Conservation (phyloP, 2,113 vertebrate genomes). For the Australoheros scitulus region DNA sequence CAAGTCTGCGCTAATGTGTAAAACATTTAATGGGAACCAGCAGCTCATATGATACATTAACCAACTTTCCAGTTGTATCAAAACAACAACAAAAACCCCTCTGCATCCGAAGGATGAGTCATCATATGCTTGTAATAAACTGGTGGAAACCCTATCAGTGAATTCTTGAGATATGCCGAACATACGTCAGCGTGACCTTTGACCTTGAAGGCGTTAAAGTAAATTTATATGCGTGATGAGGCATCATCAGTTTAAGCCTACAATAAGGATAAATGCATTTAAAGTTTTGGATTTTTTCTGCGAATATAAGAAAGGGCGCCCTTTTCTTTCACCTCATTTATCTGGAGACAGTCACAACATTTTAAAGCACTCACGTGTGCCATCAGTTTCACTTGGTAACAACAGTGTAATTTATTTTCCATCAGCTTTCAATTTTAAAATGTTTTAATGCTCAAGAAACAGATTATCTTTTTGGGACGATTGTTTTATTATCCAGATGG, state of each 20-base stretch:
- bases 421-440: background rate
- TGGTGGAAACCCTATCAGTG: too few relatives aligned
- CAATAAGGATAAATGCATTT: too few relatives aligned
- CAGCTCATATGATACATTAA: background rate
- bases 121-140: background rate
- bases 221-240: too few relatives aligned
- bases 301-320: background rate
- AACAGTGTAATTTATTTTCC: background rate
- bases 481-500: background rate
- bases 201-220: too few relatives aligned
- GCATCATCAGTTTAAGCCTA: too few relatives aligned
- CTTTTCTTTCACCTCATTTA: background rate
- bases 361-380: background rate
- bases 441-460: background rate
- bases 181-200: background rate
- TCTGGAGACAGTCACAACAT: background rate
- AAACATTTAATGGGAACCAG: background rate
- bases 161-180: too few relatives aligned
- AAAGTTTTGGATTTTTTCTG: too few relatives aligned
- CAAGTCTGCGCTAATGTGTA: background rate
- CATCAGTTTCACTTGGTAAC: background rate
- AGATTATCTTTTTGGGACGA: background rate
- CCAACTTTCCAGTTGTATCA: background rate
- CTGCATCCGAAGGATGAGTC: background rate
- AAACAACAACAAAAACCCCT: background rate